A percentile compares a stretch with the other conserved stretches of the same genome.
phyloP scores from a whole-genome alignment of 2,888 invertebrate species.

The Rotaria magnacalcarata region DNA sequence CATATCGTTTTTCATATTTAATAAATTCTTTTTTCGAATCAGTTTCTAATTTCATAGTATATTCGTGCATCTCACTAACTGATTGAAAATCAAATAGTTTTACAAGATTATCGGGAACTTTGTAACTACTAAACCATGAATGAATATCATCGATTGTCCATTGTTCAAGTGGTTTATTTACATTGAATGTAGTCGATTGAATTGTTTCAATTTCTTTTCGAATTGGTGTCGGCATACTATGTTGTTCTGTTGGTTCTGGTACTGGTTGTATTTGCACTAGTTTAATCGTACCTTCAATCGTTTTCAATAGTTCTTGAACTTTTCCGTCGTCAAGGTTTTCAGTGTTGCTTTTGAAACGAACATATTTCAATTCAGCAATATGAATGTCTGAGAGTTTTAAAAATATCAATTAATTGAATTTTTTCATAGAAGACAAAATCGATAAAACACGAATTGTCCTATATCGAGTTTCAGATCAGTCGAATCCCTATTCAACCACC shows the following conservation, averaged over 20 bases:
- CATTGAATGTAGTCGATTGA: background rate
- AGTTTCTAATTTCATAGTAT: background rate
- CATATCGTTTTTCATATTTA: background rate
- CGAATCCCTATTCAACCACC: no score
- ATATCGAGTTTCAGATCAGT: no score
- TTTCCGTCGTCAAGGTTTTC: background rate
- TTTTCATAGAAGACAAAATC: no score
- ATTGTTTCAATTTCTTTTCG: background rate
- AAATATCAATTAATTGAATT: background rate
- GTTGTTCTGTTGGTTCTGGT: background rate
- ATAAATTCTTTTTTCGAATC: background rate
- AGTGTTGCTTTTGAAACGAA: background rate
- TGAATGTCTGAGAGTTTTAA: background rate
- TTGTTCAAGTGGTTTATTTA: background rate
- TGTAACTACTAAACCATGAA: background rate
- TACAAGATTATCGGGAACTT: background rate
- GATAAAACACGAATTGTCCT: no score
- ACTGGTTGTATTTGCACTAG: background rate
- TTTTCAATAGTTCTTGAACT: background rate
- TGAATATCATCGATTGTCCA: background rate
- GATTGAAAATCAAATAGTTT: background rate
- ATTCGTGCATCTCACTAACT: background rate
- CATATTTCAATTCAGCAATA: background rate
- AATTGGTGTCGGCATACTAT: background rate
- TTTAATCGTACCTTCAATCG: background rate